These are phyloP conservation scores for Sclerurus mexicanus DNA, from an alignment of 2,113 vertebrate species.

Conservation along the genomic window DNA sequence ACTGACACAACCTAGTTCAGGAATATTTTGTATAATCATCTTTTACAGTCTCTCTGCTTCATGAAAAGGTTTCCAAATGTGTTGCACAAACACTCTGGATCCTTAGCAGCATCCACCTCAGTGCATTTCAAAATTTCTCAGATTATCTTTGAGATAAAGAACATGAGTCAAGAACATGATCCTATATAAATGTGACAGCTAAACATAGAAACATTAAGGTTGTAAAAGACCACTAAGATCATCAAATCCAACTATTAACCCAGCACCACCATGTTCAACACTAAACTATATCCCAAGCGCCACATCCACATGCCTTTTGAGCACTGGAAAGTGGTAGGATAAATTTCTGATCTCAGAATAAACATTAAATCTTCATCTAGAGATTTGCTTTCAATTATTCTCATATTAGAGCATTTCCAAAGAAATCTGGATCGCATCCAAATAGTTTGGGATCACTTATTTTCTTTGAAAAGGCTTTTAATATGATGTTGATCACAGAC, in stretches of 20 bases:
- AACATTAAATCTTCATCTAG: not conserved
- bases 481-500: not conserved
- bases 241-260: not conserved
- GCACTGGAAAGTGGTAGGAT: not conserved
- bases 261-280: not conserved
- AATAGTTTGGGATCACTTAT: conserved; percentile 5
- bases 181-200: not conserved
- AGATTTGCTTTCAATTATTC: conserved; percentile 7
- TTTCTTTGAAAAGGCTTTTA: conserved; percentile 27
- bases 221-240: not conserved
- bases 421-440: conserved; percentile 26
- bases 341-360: conserved; percentile 23
- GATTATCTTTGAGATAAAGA: not conserved
- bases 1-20: not conserved
- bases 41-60: not conserved
- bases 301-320: not conserved
- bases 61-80: not conserved
- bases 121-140: not conserved
- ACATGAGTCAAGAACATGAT: not conserved
- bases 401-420: not conserved
- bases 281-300: not conserved
- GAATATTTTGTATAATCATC: not conserved
- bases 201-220: not conserved
- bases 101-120: not conserved
- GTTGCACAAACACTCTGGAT: not conserved